Percentiles rank a stretch among this genome's conserved stretches.
Conservation (phyloP, 2,113 vertebrate species). For the Aldabrachelys gigantea region DNA sequence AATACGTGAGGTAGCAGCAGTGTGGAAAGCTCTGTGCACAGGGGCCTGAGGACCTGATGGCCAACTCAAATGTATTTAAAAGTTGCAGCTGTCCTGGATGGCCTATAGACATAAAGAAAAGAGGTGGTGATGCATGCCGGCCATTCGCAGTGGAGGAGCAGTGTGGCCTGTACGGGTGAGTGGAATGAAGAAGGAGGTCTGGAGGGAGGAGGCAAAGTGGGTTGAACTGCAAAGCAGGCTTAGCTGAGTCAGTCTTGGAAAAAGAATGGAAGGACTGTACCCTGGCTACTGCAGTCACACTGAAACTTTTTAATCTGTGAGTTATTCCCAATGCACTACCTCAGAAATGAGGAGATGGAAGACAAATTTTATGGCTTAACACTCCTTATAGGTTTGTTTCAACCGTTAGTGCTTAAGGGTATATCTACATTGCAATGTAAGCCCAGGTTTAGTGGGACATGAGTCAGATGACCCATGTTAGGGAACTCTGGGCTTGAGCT, state of each 20-base stretch:
- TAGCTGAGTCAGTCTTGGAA: background rate
- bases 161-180: background rate
- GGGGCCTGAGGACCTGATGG: accelerated
- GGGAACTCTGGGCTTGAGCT: background rate
- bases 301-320: background rate
- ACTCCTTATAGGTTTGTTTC: background rate
- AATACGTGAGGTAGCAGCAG: background rate
- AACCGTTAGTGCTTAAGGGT: background rate
- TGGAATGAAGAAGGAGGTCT: background rate
- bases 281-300: background rate
- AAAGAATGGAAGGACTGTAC: background rate
- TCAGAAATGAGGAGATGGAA: background rate
- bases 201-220: background rate
- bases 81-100: background rate
- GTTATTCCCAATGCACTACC: no score
- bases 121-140: background rate
- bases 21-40: accelerated
- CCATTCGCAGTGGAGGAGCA: background rate
- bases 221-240: background rate
- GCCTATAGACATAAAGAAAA: background rate
- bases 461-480: background rate
- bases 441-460: background rate
- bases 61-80: accelerated
- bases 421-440: background rate
- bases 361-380: background rate